These are phyloP conservation scores for Murina feae DNA, from an alignment of 2,113 vertebrate species.

Conservation along the genomic window DNA sequence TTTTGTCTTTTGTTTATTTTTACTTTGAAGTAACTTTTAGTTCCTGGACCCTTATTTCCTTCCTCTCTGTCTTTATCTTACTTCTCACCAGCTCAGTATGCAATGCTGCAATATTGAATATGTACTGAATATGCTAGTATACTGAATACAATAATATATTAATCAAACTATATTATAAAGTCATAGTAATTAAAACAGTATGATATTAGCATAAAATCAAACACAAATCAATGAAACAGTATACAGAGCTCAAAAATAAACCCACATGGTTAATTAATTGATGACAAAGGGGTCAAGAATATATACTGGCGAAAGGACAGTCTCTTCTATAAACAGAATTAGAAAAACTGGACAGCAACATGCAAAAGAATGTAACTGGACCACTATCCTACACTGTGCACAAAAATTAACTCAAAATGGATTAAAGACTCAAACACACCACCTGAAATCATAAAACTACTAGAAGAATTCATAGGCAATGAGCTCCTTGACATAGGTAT, in stretches of 20 bases:
- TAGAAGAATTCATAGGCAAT: neutral
- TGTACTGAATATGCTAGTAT: neutral
- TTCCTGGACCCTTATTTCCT: neutral
- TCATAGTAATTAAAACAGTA: neutral
- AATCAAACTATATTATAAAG: neutral
- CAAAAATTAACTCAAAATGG: neutral
- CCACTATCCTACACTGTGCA: neutral
- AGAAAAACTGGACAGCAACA: neutral
- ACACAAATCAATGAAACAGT: neutral
- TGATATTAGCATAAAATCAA: neutral
- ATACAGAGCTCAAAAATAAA: neutral
- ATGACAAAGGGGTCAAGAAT: neutral
- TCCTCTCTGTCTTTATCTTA: neutral
- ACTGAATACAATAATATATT: neutral
- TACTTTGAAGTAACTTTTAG: neutral
- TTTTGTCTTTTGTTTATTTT: neutral
- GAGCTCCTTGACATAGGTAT: neutral
- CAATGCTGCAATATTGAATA: neutral
- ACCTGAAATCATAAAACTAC: neutral
- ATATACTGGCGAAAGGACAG: neutral
- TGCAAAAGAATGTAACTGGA: neutral
- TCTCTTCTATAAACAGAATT: neutral
- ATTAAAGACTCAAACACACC: neutral
- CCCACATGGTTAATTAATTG: neutral
- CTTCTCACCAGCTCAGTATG: neutral